Conservation (phyloP, 2,113 vertebrate species). For the Oriolus oriolus region DNA sequence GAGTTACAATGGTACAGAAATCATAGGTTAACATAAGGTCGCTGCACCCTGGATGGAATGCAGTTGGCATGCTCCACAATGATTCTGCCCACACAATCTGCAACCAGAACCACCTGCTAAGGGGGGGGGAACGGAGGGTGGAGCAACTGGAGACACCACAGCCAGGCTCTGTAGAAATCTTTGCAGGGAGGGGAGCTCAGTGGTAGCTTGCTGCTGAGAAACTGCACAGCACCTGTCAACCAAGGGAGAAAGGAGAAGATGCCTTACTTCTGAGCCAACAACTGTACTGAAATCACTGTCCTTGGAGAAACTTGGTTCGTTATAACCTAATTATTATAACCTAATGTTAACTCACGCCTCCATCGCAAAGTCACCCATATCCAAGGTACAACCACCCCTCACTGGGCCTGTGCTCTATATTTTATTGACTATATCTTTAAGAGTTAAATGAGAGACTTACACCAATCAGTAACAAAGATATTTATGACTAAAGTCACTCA, state of each 20-base stretch:
- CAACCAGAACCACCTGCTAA: not conserved
- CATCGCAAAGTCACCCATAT: too few species aligned
- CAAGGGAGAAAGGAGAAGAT: not conserved
- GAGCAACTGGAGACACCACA: not conserved
- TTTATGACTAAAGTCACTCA: not conserved
- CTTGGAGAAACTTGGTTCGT: not conserved
- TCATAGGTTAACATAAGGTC: not conserved
- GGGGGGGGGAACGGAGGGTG: not conserved
- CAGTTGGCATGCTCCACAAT: rapidly evolving
- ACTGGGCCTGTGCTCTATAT: not conserved
- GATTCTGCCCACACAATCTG: not conserved
- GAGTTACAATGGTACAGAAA: not conserved
- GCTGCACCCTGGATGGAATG: not conserved
- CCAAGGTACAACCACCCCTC: not conserved
- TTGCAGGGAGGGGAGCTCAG: not conserved
- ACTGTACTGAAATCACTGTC: not conserved
- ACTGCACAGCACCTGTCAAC: not conserved
- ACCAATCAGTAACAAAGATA: not conserved
- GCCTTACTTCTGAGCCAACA: not conserved
- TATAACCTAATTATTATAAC: not conserved
- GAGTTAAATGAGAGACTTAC: not conserved
- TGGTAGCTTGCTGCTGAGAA: not conserved
- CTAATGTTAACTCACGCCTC: not conserved
- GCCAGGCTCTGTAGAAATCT: not conserved
- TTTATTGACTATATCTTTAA: not conserved